phyloP scores from a whole-genome alignment of 2,888 invertebrate species.

The Leucoptera coffeella region DNA sequence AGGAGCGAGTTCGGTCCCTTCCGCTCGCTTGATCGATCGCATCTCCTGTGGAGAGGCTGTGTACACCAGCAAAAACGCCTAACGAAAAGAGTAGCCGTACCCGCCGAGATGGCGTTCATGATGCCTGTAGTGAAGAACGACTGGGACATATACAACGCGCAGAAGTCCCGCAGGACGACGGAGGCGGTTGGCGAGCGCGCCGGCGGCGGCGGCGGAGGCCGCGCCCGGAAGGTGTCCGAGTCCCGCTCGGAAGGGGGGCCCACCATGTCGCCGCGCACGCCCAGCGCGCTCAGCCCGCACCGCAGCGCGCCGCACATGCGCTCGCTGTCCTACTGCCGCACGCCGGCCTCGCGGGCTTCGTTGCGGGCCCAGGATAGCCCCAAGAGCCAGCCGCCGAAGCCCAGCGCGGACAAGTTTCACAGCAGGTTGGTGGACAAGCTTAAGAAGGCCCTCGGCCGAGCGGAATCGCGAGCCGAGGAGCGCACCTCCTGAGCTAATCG shows the following conservation, averaged over 20 bases:
- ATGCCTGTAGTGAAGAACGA: slow-evolving; percentile 93
- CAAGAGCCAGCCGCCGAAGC: slow-evolving; percentile 47
- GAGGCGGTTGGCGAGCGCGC: slow-evolving; percentile 59
- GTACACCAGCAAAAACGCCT: slow-evolving; percentile 31
- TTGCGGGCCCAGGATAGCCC: slow-evolving; percentile 60
- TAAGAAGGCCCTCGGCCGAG: slow-evolving; percentile 62
- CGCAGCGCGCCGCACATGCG: slow-evolving; percentile 61
- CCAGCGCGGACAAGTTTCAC: slow-evolving; percentile 70
- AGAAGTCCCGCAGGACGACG: slow-evolving; percentile 65
- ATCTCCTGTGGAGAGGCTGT: slow-evolving; percentile 4
- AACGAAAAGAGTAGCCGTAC: slow-evolving; percentile 30
- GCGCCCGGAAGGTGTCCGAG: slow-evolving; percentile 69
- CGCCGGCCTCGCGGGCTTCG: slow-evolving; percentile 47
- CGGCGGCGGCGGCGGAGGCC: slow-evolving; percentile 15
- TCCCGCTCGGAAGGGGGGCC: slow-evolving; percentile 71
- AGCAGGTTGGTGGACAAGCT: slow-evolving; percentile 73
- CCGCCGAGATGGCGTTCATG: slow-evolving; percentile 83
- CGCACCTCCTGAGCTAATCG: slow-evolving; percentile 50
- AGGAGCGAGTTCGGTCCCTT: too few species aligned
- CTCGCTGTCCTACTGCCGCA: slow-evolving; percentile 48
- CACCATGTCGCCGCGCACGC: slow-evolving; percentile 58
- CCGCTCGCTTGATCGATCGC: slow-evolving; percentile 3
- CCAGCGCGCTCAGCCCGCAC: slow-evolving; percentile 52
- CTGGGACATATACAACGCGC: slow-evolving; percentile 86
- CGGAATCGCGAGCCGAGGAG: slow-evolving; percentile 40